Base-by-base conservation (phyloP, 2,113 vertebrate species). In the Antennarius striatus region DNA sequence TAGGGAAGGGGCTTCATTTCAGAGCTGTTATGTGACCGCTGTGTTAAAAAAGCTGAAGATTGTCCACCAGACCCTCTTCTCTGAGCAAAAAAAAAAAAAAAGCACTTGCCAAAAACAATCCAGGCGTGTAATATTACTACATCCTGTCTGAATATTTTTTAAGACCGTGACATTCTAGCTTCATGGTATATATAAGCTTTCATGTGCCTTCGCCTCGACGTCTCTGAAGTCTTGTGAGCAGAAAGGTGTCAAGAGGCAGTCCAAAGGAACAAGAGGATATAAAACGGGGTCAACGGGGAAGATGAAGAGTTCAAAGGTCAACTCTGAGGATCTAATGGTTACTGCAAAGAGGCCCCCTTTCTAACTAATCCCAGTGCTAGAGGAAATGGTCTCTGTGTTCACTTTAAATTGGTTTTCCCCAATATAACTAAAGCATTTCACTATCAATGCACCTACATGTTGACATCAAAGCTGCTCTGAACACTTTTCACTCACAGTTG, bases 101-200 rank as follows among this genome's bases (percentile, higher is more conserved):
- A 66, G 74, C 78, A 64, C 67, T 63, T 62, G 68, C 86, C 86
- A 83, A 91, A 87, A 86, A 89, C 85, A 79, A 81, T 79, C 68
- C 66, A 51, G 60, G 60, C 65, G 78, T 91, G 78, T 88, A 91
- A 91, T 87, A 91, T 89, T 89, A 89, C 88, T 73, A 79, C 72
- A 71, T 88, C 80, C 56, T 65, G 72, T 67, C 73, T 64, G 80
- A 80, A 85, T 82, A 85, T 77, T 85, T 75, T 83, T 60, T 22
- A 72, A 71, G 74, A 85, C 55, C 4, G 11, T 82, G 77, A 73
- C 79, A 68, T 86, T 90, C 87, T 73, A 79, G 69, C 69, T 80
- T 56, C 55, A 51, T 2, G 10, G 62, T 49, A 73, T 56, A 7
- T 69, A 9, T 22, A 1, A 81, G 71, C 56, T 76, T 77, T 77